Conservation (phyloP, 2,113 vertebrate species). For the Atherinomorus stipes region DNA sequence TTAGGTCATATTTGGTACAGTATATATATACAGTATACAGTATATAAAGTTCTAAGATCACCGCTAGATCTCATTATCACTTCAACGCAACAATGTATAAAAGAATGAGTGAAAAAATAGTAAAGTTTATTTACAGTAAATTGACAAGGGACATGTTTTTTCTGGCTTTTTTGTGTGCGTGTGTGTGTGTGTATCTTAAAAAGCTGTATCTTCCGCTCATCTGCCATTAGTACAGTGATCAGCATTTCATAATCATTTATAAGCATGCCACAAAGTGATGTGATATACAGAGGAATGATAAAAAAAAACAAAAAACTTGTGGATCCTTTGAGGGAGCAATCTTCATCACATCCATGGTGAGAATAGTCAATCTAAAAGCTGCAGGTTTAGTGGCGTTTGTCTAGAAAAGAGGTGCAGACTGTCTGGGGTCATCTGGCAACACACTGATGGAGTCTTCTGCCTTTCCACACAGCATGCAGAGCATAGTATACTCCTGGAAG, state of each 20-base stretch:
- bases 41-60: no score
- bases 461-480: conserved; percentile 96
- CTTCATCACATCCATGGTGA: background rate
- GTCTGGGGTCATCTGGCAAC: conserved; percentile 94
- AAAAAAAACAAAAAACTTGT: no score
- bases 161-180: conserved; percentile 2
- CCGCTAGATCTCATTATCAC: no score
- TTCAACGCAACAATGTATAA: background rate
- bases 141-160: conserved; percentile 3
- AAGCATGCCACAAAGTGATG: background rate
- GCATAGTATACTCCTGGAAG: conserved; percentile 95
- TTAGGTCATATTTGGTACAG: no score
- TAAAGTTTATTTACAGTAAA: conserved; percentile 60
- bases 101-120: background rate
- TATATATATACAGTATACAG: no score
- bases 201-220: background rate
- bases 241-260: conserved; percentile 14
- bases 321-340: no score
- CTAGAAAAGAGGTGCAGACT: conserved; percentile 92
- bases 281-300: background rate
- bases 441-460: conserved; percentile 95
- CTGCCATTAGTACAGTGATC: background rate
- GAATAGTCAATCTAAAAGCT: conserved; percentile 13
- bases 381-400: background rate
- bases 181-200: no score